Conservation (phyloP, 2,888 invertebrate species). For the Pteria penguin region DNA sequence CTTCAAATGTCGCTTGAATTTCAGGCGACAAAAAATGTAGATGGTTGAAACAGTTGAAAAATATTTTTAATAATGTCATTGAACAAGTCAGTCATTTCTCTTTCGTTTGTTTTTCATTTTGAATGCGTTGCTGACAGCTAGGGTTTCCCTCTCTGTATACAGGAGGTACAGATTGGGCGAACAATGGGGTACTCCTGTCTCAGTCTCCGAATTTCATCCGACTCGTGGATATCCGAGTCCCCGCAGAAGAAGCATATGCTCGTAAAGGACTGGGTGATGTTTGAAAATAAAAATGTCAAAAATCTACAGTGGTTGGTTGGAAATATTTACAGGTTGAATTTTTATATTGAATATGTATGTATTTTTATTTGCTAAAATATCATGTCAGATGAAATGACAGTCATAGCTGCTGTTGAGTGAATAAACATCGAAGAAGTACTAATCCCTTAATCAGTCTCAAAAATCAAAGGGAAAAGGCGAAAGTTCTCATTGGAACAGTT, state of each 20-base stretch:
- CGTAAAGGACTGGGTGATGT: slow-evolving; percentile 11
- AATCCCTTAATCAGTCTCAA: too few relatives aligned
- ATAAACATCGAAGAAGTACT: too few relatives aligned
- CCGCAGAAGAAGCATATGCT: slow-evolving; percentile 29
- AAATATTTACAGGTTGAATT: background rate
- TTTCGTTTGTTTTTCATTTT: slow-evolving; percentile 18
- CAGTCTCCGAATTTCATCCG: background rate
- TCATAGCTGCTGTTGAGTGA: too few relatives aligned
- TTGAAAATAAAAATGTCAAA: slow-evolving; percentile 13
- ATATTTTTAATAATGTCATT: background rate
- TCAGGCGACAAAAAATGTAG: background rate
- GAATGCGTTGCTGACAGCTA: slow-evolving; percentile 25
- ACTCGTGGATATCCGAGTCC: slow-evolving; percentile 1
- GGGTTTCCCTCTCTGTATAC: slow-evolving; percentile 12
- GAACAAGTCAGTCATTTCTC: background rate
- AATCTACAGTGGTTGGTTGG: background rate
- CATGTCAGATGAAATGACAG: too few relatives aligned
- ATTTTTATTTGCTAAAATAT: too few relatives aligned
- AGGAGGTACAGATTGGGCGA: slow-evolving; percentile 14
- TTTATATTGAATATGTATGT: too few relatives aligned
- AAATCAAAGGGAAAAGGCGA: too few relatives aligned
- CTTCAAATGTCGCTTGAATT: background rate
- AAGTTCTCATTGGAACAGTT: too few relatives aligned
- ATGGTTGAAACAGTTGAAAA: background rate
- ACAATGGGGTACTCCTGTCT: slow-evolving; percentile 19